Conservation (phyloP, 2,797 vertebrate species). For the Pangasius djambal region DNA sequence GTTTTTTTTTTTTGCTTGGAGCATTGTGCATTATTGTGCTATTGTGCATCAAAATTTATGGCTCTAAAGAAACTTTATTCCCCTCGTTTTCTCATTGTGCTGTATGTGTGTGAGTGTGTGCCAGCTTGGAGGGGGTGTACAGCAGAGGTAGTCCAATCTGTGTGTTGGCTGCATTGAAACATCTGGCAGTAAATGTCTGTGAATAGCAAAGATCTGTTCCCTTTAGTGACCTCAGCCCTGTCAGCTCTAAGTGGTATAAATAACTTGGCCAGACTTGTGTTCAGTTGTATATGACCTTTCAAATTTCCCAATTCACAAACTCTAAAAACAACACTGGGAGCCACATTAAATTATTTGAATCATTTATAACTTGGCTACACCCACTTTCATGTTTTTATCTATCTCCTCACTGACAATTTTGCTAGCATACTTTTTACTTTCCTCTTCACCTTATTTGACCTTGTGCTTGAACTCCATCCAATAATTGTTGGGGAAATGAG, state of each 20-base stretch:
- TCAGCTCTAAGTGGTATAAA: conserved; percentile 3
- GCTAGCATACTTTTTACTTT: neutral
- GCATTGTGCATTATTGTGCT: conserved; percentile 42
- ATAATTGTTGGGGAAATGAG: neutral
- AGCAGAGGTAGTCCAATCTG: conserved; percentile 22
- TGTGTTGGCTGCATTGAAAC: conserved; percentile 28
- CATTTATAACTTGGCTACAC: neutral
- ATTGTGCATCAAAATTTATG: conserved; percentile 37
- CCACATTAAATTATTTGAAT: neutral
- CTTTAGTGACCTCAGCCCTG: conserved; percentile 15
- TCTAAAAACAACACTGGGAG: neutral
- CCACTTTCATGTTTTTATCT: neutral
- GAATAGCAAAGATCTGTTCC: conserved; percentile 19
- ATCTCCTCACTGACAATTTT: neutral
- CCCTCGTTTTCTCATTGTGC: conserved; percentile 20
- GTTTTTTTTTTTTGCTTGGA: conserved; percentile 15
- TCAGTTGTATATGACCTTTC: neutral
- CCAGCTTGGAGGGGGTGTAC: conserved; percentile 23
- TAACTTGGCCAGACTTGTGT: neutral
- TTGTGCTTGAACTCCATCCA: neutral
- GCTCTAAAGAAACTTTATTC: conserved; percentile 42
- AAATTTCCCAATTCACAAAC: neutral
- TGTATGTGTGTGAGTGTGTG: conserved; percentile 29
- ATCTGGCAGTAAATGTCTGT: conserved; percentile 41
- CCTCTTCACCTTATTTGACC: neutral